Evolutionary conservation across 2,888 invertebrate genomes (phyloP).

Genomic region (Anarsia innoxiella): DNA sequence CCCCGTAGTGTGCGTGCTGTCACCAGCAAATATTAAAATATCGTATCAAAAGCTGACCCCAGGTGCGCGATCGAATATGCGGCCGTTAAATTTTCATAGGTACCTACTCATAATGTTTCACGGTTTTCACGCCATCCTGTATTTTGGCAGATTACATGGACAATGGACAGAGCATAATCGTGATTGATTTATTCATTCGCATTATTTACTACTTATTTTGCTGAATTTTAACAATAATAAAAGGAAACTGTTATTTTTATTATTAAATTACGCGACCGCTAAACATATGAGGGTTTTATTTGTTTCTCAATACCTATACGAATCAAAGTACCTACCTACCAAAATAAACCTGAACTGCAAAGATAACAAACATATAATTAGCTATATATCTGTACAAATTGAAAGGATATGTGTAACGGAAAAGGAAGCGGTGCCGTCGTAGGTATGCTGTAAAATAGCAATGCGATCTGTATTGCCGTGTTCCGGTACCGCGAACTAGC

Average conservation of each 20-base stretch:
- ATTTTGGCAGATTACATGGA: neutral
- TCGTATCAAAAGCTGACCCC: conserved; percentile 37
- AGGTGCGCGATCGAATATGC: conserved; percentile 29
- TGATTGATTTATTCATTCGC: neutral
- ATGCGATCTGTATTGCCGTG: conserved; percentile 3
- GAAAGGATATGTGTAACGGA: conserved; percentile 9
- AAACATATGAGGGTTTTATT: too few relatives aligned
- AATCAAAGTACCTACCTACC: too few relatives aligned
- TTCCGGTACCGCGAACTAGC: neutral
- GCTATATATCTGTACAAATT: too few relatives aligned
- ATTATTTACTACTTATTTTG: too few relatives aligned
- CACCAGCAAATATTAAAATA: conserved; percentile 50
- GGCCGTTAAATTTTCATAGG: conserved; percentile 28
- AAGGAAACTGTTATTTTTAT: too few relatives aligned
- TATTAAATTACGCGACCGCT: too few relatives aligned
- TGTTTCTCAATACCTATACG: too few relatives aligned
- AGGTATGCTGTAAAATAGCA: conserved; percentile 7
- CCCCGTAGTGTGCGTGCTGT: conserved; percentile 30
- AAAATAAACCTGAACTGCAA: too few relatives aligned
- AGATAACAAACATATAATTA: too few relatives aligned
- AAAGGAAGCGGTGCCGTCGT: conserved; percentile 9
- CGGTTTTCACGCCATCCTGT: neutral
- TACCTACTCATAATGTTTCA: conserved; percentile 16
- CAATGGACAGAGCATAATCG: neutral
- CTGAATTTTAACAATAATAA: too few relatives aligned